Base-by-base conservation (phyloP, 2,113 vertebrate genomes). In the Neogobius melanostomus region DNA sequence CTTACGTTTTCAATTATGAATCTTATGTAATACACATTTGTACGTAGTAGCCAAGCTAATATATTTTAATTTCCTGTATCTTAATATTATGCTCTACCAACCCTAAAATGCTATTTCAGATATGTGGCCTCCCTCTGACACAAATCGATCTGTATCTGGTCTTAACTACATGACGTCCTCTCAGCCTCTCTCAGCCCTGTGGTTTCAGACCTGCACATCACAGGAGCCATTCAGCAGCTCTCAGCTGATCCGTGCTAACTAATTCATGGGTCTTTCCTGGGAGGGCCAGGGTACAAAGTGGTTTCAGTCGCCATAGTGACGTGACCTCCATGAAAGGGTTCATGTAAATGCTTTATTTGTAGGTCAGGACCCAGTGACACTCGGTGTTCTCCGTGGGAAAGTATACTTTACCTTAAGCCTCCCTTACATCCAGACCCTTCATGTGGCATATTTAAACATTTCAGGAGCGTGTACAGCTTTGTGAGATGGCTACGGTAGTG, bases 221-320 rank as follows among this genome's bases (percentile, higher is more conserved):
- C 65, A 28, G 56, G 60, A 71, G 53, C 60, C 64, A 51, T 53
- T 81, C 54, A 28, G 61, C 69, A 62, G 16, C 57, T 11, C 46
- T 81, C 66, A 73, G 76, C 80, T 85, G 75, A 80, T 69, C 57
- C 56, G 56, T 64, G 69, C 71, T 85, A 79, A 85, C 72, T 82
- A 84, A 83, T 89, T 90, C 15, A 48, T 89, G 72, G 49, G 60
- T 68, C 52, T 84, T 88, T 85, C 71, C 65, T 62, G 75, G 77
- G 84, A 86, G 83, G 66, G 65, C n/a, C 48, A 21, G 50, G 0
- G 51, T 6, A 77, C 76, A 64, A 77, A 82, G 78, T 62, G 49
- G 61, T 68, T 52, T 42, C 53, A 21, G 49, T 59, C 61, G 28
- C 62, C 62, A 47, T 61, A 80, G 45, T 68, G 21, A 86, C 59